These are phyloP conservation scores for human DNA, from an alignment of 2,113 vertebrate genomes.

Conservation along the genomic window DNA sequence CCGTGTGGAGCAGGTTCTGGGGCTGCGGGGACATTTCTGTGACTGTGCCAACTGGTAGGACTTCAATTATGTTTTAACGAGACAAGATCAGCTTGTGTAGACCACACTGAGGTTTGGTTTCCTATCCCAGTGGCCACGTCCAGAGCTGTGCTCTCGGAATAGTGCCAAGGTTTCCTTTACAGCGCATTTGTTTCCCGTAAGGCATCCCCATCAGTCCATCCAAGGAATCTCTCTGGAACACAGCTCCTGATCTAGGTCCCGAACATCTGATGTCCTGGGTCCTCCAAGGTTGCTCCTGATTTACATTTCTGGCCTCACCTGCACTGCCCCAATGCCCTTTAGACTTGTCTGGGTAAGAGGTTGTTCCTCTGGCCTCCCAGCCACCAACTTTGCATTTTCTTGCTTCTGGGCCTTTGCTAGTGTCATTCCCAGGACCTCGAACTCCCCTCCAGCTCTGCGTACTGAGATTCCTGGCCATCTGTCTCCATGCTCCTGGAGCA, in stretches of 20 bases:
- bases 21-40: background rate
- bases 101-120: rapidly evolving
- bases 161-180: background rate
- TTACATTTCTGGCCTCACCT: too few relatives aligned
- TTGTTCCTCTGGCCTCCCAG: background rate
- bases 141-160: background rate
- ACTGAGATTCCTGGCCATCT: background rate
- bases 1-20: background rate
- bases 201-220: background rate
- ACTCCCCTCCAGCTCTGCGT: background rate
- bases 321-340: rapidly evolving
- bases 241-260: background rate
- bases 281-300: background rate
- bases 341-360: background rate
- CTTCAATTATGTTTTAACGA: background rate
- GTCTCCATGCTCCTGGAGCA: background rate
- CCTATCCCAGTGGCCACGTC: rapidly evolving
- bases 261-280: background rate
- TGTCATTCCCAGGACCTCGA: background rate
- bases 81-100: rapidly evolving
- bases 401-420: background rate
- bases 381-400: background rate
- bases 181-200: background rate
- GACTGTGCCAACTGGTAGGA: background rate
- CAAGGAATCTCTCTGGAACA: background rate